Conservation (phyloP, 2,113 vertebrate genomes). For the Cheirogaleus medius region DNA sequence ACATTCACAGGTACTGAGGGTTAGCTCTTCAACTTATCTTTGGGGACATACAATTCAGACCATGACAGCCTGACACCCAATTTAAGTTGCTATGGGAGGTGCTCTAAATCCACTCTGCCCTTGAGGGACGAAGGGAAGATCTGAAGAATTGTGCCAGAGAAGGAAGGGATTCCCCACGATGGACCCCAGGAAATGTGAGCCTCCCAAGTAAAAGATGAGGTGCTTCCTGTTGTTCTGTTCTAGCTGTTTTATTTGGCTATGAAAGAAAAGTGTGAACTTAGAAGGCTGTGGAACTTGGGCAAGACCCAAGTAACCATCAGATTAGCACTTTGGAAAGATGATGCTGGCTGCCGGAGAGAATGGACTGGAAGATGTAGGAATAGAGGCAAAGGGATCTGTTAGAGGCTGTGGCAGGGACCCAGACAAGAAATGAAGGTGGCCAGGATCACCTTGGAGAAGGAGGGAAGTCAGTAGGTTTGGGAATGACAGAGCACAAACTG, state of each 20-base stretch:
- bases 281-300: neutral
- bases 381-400: neutral
- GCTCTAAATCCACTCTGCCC: neutral
- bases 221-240: neutral
- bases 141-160: neutral
- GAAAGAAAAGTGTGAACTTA: neutral
- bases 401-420: neutral
- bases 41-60: neutral
- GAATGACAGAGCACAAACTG: neutral
- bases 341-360: neutral
- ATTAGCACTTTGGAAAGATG: constrained; percentile 29
- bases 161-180: neutral
- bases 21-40: neutral
- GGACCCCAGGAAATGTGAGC: neutral
- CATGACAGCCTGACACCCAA: neutral
- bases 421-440: neutral
- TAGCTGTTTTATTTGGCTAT: constrained; percentile 30
- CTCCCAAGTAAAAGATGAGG: neutral
- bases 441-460: neutral
- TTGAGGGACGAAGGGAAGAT: neutral
- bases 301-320: neutral
- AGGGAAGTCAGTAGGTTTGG: neutral
- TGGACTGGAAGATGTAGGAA: neutral
- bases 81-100: neutral
- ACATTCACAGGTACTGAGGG: neutral